Conservation (phyloP, 2,797 vertebrate species). For the Odontamblyopus rebecca region DNA sequence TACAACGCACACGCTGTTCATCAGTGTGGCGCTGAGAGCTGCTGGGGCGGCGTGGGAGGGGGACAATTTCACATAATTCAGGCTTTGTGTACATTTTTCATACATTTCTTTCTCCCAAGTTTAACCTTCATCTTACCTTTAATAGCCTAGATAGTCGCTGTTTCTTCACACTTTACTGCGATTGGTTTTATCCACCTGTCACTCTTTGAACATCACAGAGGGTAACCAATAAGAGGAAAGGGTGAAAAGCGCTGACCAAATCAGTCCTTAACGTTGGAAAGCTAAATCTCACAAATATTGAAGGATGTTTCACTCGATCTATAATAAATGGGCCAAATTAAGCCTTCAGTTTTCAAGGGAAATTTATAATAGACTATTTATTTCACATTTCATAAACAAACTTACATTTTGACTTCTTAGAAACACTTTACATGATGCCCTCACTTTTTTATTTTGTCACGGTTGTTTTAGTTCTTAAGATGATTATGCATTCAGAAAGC, state of each 20-base stretch:
- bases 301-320: background rate
- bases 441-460: no score
- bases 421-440: no score
- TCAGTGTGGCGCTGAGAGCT: constrained; percentile 8
- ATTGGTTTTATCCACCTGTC: background rate
- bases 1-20: constrained; percentile 58
- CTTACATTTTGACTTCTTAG: no score
- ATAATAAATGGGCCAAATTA: background rate
- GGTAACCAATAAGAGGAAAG: background rate
- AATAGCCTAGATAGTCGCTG: background rate
- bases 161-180: background rate
- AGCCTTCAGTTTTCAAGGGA: background rate
- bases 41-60: background rate
- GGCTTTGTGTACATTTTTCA: background rate
- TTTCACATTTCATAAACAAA: no score
- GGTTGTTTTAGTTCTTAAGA: no score
- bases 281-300: background rate
- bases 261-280: background rate
- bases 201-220: background rate
- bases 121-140: background rate
- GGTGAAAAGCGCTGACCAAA: background rate
- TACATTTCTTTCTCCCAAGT: background rate
- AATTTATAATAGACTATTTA: no score
- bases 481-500: no score
- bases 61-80: background rate